Conservation (phyloP, 2,888 invertebrate species). For the Amblyjoppa proteus region DNA sequence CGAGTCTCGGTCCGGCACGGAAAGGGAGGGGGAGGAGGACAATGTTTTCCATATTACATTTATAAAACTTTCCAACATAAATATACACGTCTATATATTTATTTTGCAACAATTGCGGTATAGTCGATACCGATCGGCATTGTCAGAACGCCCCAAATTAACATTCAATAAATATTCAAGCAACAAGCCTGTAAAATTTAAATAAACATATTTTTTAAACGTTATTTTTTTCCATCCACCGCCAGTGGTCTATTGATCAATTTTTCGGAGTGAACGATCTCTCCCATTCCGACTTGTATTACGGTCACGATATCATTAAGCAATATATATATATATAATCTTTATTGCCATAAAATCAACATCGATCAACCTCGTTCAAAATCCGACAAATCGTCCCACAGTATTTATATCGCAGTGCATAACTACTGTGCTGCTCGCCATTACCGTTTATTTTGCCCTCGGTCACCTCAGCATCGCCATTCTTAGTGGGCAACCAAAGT, state of each 20-base stretch:
- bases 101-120: not conserved
- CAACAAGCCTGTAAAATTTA: too few relatives aligned
- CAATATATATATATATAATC: too few relatives aligned
- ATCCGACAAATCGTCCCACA: not conserved
- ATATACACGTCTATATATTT: not conserved
- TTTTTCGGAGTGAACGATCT: too few relatives aligned
- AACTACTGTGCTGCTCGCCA: not conserved
- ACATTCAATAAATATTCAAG: not conserved
- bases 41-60: not conserved
- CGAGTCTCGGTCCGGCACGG: not conserved
- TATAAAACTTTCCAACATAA: not conserved
- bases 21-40: not conserved
- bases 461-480: constrained; percentile 19
- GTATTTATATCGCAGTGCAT: not conserved
- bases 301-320: too few relatives aligned
- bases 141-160: not conserved
- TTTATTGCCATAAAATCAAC: too few relatives aligned
- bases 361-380: too few relatives aligned
- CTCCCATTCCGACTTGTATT: too few relatives aligned
- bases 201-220: too few relatives aligned
- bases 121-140: not conserved
- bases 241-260: too few relatives aligned
- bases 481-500: constrained; percentile 47
- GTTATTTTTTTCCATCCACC: too few relatives aligned
- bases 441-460: not conserved